phyloP scores from a whole-genome alignment of 92 coral and sea anemone genomes.

The Porites divaricata region DNA sequence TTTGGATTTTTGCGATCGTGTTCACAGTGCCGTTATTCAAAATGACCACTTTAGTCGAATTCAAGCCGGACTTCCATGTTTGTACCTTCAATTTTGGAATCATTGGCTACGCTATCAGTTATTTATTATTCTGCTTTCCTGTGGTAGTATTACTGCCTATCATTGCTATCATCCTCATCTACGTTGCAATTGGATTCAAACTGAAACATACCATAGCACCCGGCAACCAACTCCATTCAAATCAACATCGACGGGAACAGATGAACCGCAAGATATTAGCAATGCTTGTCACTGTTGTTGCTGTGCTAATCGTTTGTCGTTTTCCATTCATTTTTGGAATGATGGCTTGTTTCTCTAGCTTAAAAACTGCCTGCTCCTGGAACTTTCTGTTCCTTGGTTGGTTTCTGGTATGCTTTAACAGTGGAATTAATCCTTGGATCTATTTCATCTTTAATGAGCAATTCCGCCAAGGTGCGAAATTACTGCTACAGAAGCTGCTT shows the following conservation, averaged over 20 bases:
- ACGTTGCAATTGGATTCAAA: conserved; percentile 70
- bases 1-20: conserved; percentile 48
- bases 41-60: conserved; percentile 21
- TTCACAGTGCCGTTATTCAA: conserved; percentile 55
- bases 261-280: conserved; percentile 61
- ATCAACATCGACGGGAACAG: conserved; percentile 51
- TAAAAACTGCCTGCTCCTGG: not conserved
- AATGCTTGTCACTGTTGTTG: conserved; percentile 65
- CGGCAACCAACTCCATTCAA: conserved; percentile 65
- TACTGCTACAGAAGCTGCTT: conserved; percentile 3
- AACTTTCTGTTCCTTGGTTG: conserved; percentile 21
- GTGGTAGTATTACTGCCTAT: conserved; percentile 60
- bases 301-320: conserved; percentile 59
- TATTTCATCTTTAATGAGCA: conserved; percentile 61
- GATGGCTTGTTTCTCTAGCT: not conserved
- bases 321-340: conserved; percentile 56
- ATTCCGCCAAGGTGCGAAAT: conserved; percentile 54
- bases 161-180: conserved; percentile 40
- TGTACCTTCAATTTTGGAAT: conserved; percentile 30
- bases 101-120: not conserved
- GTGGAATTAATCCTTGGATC: conserved; percentile 58
- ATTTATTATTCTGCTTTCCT: conserved; percentile 34
- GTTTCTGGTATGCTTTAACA: conserved; percentile 49
- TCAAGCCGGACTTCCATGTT: not conserved
- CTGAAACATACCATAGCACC: conserved; percentile 60